These are phyloP conservation scores for Intellagama lesueurii DNA, from an alignment of 2,797 vertebrate species.

Conservation along the genomic window DNA sequence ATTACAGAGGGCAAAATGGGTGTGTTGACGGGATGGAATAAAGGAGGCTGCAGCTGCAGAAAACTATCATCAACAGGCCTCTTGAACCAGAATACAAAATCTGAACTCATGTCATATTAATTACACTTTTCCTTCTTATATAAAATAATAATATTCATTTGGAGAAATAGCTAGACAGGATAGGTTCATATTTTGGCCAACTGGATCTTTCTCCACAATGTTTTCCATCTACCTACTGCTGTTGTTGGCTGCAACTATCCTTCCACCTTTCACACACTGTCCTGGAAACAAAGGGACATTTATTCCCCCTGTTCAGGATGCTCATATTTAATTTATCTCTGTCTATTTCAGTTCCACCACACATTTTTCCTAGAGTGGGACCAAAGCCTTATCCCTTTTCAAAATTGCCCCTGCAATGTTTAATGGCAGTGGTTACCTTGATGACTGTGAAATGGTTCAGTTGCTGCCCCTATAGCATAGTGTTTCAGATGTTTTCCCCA, in stretches of 20 bases:
- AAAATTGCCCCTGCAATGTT: not conserved
- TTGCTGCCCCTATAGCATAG: not conserved
- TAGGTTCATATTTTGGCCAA: not conserved
- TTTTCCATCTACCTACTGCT: too few species aligned
- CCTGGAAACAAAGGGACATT: too few species aligned
- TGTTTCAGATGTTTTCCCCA: not conserved
- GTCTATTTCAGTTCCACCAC: too few species aligned
- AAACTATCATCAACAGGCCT: not conserved
- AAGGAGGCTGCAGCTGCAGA: not conserved
- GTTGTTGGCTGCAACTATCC: not conserved
- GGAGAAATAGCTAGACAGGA: not conserved
- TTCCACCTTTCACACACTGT: too few species aligned
- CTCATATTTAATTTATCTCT: too few species aligned
- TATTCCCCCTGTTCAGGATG: not conserved
- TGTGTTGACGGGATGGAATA: not conserved
- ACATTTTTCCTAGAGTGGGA: too few species aligned
- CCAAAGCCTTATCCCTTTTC: not conserved
- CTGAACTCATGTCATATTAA: not conserved
- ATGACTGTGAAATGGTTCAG: not conserved
- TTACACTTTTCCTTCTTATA: not conserved
- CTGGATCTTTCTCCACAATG: too few species aligned
- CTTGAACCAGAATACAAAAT: not conserved
- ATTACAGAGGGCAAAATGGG: not conserved
- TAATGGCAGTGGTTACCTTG: not conserved
- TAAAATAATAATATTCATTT: not conserved